Evolutionary conservation across 30 jellyfish, hydroid and myxozoan genomes (phyloP).

Genomic region (Hydractinia symbiolongicarpus): DNA sequence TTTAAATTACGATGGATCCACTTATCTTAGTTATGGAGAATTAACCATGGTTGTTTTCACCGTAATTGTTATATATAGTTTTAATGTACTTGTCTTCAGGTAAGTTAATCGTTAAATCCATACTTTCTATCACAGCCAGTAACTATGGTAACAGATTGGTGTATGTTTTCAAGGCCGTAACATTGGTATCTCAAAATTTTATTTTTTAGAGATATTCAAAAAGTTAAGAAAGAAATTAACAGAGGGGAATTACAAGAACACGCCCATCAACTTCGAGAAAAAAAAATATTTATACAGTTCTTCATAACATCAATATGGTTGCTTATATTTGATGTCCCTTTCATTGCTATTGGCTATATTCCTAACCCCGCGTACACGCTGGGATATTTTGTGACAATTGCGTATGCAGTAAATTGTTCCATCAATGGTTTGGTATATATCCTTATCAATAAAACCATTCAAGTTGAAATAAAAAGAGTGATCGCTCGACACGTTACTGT

Average conservation of each 20-base stretch:
- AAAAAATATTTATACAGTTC: conserved; percentile 17
- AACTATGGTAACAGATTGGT: no score
- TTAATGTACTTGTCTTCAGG: conserved; percentile 23
- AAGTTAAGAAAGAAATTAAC: no score
- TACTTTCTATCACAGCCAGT: no score
- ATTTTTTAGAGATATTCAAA: no score
- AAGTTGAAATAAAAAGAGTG: background rate
- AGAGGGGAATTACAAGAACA: no score
- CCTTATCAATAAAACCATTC: background rate
- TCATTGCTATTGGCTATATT: conserved; percentile 10
- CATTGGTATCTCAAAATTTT: no score
- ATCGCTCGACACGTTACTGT: background rate
- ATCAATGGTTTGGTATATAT: conserved; percentile 13
- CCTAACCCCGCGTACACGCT: background rate
- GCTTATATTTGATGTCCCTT: conserved; percentile 24
- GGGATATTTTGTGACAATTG: conserved; percentile 9
- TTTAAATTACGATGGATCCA: conserved; percentile 9
- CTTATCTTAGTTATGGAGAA: background rate
- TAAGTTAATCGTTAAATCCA: background rate
- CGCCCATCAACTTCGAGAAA: background rate
- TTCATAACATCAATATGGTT: conserved; percentile 13
- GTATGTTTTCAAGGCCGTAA: no score
- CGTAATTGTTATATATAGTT: background rate
- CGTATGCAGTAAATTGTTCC: conserved; percentile 17
- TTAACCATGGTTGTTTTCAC: conserved; percentile 1